Percentiles rank a stretch among this genome's conserved stretches.
Evolutionary conservation across 2,888 invertebrate species (phyloP).

Genomic region (Ferdinandea cuprea): DNA sequence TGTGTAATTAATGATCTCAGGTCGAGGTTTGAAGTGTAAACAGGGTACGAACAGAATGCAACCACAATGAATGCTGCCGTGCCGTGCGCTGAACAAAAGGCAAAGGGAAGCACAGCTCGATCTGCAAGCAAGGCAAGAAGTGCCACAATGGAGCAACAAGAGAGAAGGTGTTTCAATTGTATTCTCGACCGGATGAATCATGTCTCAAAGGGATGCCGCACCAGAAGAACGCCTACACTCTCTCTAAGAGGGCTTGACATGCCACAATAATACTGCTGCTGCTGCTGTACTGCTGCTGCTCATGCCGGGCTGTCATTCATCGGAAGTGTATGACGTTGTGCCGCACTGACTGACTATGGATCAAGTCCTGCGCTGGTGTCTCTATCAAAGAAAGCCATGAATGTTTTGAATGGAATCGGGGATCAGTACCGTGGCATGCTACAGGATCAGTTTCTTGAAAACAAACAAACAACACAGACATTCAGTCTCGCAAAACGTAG

Average conservation of each 20-base stretch:
- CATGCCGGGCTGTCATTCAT: constrained; percentile 67
- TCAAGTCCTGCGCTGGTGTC: constrained; percentile 40
- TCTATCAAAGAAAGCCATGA: constrained; percentile 54
- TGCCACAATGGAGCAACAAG: constrained; percentile 61
- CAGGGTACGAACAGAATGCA: constrained; percentile 65
- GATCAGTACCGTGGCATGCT: constrained; percentile 29
- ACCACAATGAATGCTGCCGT: constrained; percentile 34
- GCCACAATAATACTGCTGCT: constrained; percentile 35
- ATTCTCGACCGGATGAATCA: constrained; percentile 79
- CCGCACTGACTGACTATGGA: constrained; percentile 5
- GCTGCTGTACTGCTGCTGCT: constrained; percentile 48
- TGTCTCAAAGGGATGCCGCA: constrained; percentile 78
- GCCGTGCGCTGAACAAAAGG: constrained; percentile 32
- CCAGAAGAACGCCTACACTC: constrained; percentile 52
- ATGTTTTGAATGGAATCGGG: constrained; percentile 20
- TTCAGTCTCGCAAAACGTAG: constrained; percentile 37
- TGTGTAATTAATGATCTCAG: constrained; percentile 68
- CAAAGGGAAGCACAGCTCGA: constrained; percentile 22
- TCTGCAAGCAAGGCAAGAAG: constrained; percentile 4
- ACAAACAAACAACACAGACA: constrained; percentile 69
- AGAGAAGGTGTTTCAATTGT: constrained; percentile 74
- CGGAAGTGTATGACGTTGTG: constrained; percentile 73
- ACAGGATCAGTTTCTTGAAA: constrained; percentile 65
- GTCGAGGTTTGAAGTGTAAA: constrained; percentile 71
- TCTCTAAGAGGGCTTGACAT: constrained; percentile 48